These are phyloP conservation scores for Pipistrellus nathusii DNA, from an alignment of 2,797 vertebrate genomes.

Conservation along the genomic window DNA sequence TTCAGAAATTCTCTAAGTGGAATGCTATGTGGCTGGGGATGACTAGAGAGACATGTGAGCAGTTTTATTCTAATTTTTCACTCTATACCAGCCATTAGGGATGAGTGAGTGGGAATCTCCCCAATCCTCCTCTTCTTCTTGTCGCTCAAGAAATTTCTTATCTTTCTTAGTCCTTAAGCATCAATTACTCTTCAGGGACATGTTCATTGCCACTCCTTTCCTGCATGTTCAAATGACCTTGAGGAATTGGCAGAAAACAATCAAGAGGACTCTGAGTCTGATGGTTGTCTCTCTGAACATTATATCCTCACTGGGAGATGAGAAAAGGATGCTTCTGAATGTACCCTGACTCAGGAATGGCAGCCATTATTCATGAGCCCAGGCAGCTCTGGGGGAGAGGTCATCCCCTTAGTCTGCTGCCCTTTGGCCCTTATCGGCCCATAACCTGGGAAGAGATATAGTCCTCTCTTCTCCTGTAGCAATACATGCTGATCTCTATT, in stretches of 20 bases:
- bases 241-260: background rate
- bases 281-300: background rate
- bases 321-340: background rate
- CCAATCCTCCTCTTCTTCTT: constrained; percentile 79
- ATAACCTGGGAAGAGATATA: background rate
- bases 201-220: background rate
- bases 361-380: background rate
- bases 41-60: constrained; percentile 53
- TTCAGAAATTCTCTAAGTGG: background rate
- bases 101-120: background rate
- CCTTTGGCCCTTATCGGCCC: too few species aligned
- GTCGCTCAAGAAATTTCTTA: constrained; percentile 82
- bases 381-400: background rate
- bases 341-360: background rate
- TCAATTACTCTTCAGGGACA: constrained; percentile 75
- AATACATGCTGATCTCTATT: background rate
- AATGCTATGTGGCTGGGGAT: constrained; percentile 50
- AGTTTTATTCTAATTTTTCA: constrained; percentile 64
- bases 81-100: constrained; percentile 76
- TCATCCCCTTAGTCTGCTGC: background rate
- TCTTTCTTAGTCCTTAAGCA: constrained; percentile 81
- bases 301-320: background rate
- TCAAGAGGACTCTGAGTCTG: background rate
- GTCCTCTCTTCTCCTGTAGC: background rate
- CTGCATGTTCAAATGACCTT: background rate